Evolutionary conservation across 1,140 invertebrate genomes (phyloP).

Genomic region (Drosophila pseudoananassae): DNA sequence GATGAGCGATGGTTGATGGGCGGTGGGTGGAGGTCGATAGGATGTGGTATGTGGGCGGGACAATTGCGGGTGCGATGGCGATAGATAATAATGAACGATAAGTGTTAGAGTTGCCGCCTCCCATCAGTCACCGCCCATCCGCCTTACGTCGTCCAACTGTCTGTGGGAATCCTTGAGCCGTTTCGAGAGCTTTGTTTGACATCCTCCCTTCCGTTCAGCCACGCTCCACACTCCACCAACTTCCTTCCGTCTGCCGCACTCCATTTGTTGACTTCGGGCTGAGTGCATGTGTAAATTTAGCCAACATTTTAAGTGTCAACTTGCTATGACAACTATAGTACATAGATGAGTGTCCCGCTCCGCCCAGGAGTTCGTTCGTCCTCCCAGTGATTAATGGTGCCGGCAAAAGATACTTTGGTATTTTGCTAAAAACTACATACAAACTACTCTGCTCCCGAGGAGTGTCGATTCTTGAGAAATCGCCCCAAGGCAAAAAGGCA

Average conservation of each 20-base stretch:
- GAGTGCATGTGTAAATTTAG: constrained; percentile 81
- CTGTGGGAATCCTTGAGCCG: constrained; percentile 26
- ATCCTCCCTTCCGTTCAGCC: neutral
- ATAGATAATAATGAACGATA: constrained; percentile 81
- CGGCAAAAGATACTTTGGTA: neutral
- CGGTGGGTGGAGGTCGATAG: neutral
- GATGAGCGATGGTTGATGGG: neutral
- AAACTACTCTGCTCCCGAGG: neutral
- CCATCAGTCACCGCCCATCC: constrained; percentile 51
- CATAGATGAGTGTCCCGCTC: constrained; percentile 19
- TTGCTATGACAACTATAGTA: constrained; percentile 64
- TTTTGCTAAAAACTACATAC: constrained; percentile 6
- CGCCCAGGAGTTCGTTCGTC: constrained; percentile 9
- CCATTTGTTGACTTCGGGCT: constrained; percentile 56
- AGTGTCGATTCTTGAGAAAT: neutral
- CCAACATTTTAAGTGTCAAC: constrained; percentile 78
- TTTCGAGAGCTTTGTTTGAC: constrained; percentile 47
- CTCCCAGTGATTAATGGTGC: constrained; percentile 63
- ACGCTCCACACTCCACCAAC: neutral
- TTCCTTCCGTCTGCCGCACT: neutral
- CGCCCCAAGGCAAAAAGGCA: neutral
- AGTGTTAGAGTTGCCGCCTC: constrained; percentile 74
- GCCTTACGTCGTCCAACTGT: constrained; percentile 3
- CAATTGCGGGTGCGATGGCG: constrained; percentile 22
- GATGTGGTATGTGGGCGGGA: constrained; percentile 8